Conservation (phyloP, 2,113 vertebrate genomes). For the Chloropsis hardwickii region DNA sequence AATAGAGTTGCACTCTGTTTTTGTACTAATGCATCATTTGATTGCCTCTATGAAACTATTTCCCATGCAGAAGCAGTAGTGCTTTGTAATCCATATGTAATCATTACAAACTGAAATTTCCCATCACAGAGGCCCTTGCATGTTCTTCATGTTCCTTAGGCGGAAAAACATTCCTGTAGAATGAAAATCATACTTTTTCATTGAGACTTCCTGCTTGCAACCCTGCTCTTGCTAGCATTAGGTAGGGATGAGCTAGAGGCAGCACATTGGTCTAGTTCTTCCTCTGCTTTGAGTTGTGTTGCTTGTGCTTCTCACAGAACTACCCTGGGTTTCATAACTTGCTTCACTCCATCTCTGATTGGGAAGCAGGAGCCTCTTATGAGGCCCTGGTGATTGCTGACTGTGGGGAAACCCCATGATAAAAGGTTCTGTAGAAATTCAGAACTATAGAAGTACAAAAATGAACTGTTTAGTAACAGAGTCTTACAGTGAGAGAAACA, state of each 20-base stretch:
- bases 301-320: neutral
- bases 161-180: neutral
- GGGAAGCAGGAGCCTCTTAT: neutral
- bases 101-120: neutral
- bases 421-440: neutral
- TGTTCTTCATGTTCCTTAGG: neutral
- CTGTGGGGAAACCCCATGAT: neutral
- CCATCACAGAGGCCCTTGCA: neutral
- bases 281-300: neutral
- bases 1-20: neutral
- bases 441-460: neutral
- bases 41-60: neutral
- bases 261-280: neutral
- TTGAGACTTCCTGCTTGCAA: neutral
- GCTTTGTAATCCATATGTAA: neutral
- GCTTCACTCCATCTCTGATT: neutral
- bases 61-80: neutral
- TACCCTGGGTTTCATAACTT: neutral
- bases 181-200: neutral
- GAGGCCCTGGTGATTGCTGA: neutral
- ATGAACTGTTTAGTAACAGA: neutral
- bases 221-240: neutral
- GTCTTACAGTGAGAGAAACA: neutral
- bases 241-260: neutral
- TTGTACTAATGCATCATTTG: neutral